A percentile compares a stretch with the other conserved stretches of the same genome.
Evolutionary conservation across 2,888 invertebrate genomes (phyloP).

Genomic region (Rutpela maculata): DNA sequence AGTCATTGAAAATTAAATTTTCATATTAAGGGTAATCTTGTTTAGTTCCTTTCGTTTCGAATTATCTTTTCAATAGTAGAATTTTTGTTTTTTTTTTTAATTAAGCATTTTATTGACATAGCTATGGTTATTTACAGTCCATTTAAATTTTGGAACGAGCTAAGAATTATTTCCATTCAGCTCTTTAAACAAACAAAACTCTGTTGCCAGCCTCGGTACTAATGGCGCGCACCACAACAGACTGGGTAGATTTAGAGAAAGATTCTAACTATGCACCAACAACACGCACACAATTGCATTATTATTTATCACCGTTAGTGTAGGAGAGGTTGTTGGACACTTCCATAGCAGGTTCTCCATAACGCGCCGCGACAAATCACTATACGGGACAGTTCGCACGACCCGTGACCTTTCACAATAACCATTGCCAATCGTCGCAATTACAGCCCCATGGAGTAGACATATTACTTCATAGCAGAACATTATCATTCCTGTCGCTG

Average conservation of each 20-base stretch:
- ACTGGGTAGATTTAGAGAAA: conserved; percentile 9
- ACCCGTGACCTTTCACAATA: conserved; percentile 72
- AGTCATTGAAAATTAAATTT: no score
- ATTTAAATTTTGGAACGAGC: no score
- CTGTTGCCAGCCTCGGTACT: conserved; percentile 15
- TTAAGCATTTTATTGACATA: no score
- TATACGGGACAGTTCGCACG: conserved; percentile 73
- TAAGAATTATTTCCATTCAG: not conserved
- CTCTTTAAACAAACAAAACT: not conserved
- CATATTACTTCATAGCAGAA: conserved; percentile 62
- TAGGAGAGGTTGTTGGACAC: conserved; percentile 68
- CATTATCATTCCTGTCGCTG: conserved; percentile 36
- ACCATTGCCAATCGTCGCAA: conserved; percentile 72
- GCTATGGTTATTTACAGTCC: no score
- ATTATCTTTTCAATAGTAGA: no score
- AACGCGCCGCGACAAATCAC: conserved; percentile 72
- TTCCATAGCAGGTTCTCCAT: conserved; percentile 58
- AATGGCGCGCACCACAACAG: not conserved
- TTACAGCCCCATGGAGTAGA: conserved; percentile 65
- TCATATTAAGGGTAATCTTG: no score
- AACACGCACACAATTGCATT: conserved; percentile 62
- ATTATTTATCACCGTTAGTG: conserved; percentile 69
- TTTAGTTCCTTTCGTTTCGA: no score
- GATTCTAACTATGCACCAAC: conserved; percentile 29
- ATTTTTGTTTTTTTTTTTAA: no score